Evolutionary conservation across 2,888 invertebrate species (phyloP).

Genomic region (Papilio gigon): DNA sequence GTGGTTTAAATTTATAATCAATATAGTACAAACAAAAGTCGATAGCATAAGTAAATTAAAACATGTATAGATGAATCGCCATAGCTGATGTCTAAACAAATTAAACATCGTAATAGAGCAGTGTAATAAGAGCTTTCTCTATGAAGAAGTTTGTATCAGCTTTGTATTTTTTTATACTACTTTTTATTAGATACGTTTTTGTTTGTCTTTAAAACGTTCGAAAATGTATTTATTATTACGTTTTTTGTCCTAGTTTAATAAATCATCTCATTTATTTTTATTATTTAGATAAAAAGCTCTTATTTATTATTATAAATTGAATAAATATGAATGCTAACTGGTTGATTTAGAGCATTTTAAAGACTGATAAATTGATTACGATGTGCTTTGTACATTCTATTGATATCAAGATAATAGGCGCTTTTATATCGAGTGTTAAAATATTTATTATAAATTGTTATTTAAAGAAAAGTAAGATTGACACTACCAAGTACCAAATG

Average conservation of each 20-base stretch:
- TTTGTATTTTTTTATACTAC: not conserved
- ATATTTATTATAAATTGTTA: not conserved
- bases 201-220: not conserved
- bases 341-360: slow-evolving; percentile 7
- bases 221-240: not conserved
- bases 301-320: not conserved
- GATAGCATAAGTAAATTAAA: not conserved
- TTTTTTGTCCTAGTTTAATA: not conserved
- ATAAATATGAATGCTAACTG: not conserved
- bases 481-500: not conserved
- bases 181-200: not conserved
- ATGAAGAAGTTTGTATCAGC: too few relatives aligned
- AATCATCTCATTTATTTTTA: not conserved
- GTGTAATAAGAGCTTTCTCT: too few relatives aligned
- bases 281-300: not conserved
- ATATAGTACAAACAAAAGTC: not conserved
- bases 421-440: not conserved
- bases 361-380: slow-evolving; percentile 11
- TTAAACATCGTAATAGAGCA: too few relatives aligned
- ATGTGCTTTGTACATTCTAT: slow-evolving; percentile 5
- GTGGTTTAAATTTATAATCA: not conserved
- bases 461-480: not conserved
- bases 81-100: too few relatives aligned
- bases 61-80: too few relatives aligned
- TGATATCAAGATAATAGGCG: slow-evolving; percentile 2